Percentiles rank a stretch among this genome's conserved stretches.
These are phyloP conservation scores for Eunapius fragilis DNA, from an alignment of 37 sponge, comb jelly and placozoan genomes.

Conservation along the genomic window DNA sequence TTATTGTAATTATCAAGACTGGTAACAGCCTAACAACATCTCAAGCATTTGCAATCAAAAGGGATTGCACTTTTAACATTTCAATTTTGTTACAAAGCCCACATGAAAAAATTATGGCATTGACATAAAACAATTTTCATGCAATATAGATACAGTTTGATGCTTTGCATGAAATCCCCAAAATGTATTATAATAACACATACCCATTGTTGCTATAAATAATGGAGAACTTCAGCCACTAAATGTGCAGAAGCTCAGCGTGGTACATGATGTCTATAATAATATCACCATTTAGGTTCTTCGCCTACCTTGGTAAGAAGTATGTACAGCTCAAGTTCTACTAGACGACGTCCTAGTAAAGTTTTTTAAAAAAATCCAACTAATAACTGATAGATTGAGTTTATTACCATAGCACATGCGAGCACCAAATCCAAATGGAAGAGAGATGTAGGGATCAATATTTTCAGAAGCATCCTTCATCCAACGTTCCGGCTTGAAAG, in stretches of 20 bases:
- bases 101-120: no score
- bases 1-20: no score
- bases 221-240: no score
- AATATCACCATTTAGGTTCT: not conserved
- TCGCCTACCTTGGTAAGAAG: not conserved
- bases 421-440: conserved; percentile 41
- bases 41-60: no score
- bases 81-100: no score
- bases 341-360: not conserved
- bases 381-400: not conserved
- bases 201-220: no score
- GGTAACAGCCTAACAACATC: no score
- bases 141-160: no score
- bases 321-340: not conserved
- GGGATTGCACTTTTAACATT: no score
- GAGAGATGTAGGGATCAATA: conserved; percentile 19
- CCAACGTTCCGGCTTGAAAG: conserved; percentile 49
- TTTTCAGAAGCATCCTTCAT: not conserved
- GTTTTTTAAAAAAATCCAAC: not conserved
- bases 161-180: no score
- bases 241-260: not conserved
- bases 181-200: no score
- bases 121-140: no score
- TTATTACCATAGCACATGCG: conserved; percentile 20
- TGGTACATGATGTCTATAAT: not conserved